Evolutionary conservation across 1,140 invertebrate genomes (phyloP).

Genomic region (Magallana ariakensis): DNA sequence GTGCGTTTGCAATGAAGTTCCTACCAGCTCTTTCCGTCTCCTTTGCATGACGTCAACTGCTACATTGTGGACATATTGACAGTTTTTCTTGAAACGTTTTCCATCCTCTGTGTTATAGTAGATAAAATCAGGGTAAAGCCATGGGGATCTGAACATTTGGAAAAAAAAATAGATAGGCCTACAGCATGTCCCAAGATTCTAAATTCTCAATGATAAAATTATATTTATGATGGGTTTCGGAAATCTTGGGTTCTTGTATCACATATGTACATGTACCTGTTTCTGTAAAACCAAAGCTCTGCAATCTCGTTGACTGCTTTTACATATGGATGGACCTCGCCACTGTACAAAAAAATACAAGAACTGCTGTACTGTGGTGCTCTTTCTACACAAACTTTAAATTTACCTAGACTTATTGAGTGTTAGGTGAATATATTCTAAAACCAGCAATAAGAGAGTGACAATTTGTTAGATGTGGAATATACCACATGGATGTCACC

Average conservation of each 20-base stretch:
- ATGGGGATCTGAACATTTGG: slow-evolving; percentile 46
- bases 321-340: slow-evolving; percentile 63
- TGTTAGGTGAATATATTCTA: too few relatives aligned
- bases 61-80: slow-evolving; percentile 57
- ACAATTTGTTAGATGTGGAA: too few relatives aligned
- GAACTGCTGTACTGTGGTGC: not conserved
- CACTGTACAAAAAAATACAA: not conserved
- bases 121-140: slow-evolving; percentile 51
- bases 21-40: slow-evolving; percentile 56
- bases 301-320: slow-evolving; percentile 62
- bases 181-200: not conserved
- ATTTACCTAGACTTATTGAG: too few relatives aligned
- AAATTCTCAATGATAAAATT: not conserved
- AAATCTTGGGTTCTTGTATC: not conserved
- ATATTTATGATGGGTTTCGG: not conserved
- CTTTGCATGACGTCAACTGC: slow-evolving; percentile 60
- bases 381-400: too few relatives aligned
- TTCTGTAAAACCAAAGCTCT: slow-evolving; percentile 60
- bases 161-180: not conserved
- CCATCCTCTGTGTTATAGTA: slow-evolving; percentile 58
- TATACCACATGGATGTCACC: too few relatives aligned
- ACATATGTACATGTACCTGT: slow-evolving; percentile 50
- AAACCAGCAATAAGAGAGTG: too few relatives aligned
- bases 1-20: not conserved
- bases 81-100: slow-evolving; percentile 55